Conservation (phyloP, 2,888 invertebrate species). For the Acleris sparsana region DNA sequence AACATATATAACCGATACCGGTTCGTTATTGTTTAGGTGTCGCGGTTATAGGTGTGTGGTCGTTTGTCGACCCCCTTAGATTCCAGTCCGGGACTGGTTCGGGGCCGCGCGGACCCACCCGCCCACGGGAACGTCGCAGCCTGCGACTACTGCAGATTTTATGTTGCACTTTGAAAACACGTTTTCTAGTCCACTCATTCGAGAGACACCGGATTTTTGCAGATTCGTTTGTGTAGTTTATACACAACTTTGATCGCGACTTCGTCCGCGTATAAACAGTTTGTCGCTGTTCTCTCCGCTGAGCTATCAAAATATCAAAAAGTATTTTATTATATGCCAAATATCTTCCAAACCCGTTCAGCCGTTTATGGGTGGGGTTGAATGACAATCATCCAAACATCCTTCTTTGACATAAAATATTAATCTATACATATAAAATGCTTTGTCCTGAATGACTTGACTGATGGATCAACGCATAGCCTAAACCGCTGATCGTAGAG, state of each 20-base stretch:
- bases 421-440: no score
- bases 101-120: conserved; percentile 47
- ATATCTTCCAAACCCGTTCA: no score
- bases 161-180: conserved; percentile 69
- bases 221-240: conserved; percentile 8
- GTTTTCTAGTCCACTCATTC: conserved; percentile 62
- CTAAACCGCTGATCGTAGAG: no score
- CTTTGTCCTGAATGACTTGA: no score
- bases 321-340: no score
- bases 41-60: conserved; percentile 5
- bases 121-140: conserved; percentile 70
- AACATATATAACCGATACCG: not conserved
- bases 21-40: conserved; percentile 3
- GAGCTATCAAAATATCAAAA: no score
- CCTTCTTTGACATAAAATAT: no score
- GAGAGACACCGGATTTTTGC: conserved; percentile 47
- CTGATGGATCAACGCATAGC: no score
- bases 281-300: no score
- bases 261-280: no score
- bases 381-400: no score
- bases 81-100: conserved; percentile 13
- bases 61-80: conserved; percentile 33
- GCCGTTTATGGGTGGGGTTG: no score
- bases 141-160: conserved; percentile 69
- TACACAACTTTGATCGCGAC: not conserved